Conservation (phyloP, 2,888 invertebrate species). For the Mimachlamys varia region DNA sequence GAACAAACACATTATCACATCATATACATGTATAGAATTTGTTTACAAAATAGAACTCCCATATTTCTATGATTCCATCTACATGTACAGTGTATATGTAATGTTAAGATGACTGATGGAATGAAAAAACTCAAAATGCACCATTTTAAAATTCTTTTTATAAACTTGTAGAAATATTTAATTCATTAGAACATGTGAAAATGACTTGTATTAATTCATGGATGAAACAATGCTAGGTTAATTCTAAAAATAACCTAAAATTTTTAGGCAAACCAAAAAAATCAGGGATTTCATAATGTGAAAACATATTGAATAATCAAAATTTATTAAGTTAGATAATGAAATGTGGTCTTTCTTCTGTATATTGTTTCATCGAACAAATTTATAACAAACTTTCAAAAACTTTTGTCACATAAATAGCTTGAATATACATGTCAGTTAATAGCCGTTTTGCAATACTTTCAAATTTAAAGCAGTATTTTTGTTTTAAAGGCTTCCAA, state of each 20-base stretch:
- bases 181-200: not conserved
- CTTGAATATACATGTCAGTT: too few species aligned
- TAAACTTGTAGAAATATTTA: not conserved
- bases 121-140: not conserved
- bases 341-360: too few species aligned
- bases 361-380: too few species aligned
- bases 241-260: not conserved
- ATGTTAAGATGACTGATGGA: not conserved
- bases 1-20: constrained; percentile 2
- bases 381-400: too few species aligned
- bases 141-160: not conserved
- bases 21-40: not conserved
- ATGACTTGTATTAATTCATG: not conserved
- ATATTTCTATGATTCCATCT: not conserved
- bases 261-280: not conserved
- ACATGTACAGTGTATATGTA: too few species aligned
- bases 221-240: not conserved
- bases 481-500: too few species aligned
- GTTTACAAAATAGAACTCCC: not conserved
- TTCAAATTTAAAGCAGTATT: too few species aligned
- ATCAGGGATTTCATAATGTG: too few species aligned
- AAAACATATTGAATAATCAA: too few species aligned
- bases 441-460: too few species aligned
- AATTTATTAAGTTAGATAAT: too few species aligned
- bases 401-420: too few species aligned